Base-by-base conservation (phyloP, 2,888 invertebrate species). In the Chesias legatella region DNA sequence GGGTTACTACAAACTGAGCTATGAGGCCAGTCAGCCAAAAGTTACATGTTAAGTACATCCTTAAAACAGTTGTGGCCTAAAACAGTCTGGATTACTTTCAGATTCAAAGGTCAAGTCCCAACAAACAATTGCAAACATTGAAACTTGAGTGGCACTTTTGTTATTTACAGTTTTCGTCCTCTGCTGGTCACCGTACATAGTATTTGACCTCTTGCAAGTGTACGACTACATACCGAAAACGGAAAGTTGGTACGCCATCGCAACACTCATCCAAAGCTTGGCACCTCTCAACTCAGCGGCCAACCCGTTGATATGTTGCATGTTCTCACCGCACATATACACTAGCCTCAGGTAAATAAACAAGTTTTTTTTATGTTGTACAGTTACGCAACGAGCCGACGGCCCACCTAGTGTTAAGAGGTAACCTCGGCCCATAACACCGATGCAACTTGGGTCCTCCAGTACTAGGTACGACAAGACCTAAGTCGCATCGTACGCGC, bases 141-240 rank as follows among this genome's bases (percentile, higher is more conserved):
- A n/a, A n/a, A n/a, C n/a, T n/a, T 17, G 13, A 2, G 13, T 17
- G 13, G 5, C 13, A 17, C 13, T 17, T 17, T 10, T 47, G 32
- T 32, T 4, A 8, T 49, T 69, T 67, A 2, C 91, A 96, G 98
- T 96, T 36, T 98, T 98, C 81, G 93, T 98, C 52, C 81, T 97
- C 5, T 98, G 98, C 83, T 98, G 98, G 97, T 96, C 96, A 33
- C 98, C 98, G 0, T 98, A 96, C 85, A 95, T 98, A 63, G 91
- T 97, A 44, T 98, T 96, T 76, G 96, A 97, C 75, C 86, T 97
- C 29, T 91, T 97, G 6, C 95, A 96, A 90, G 96, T 97, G 28
- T 97, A 94, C 78, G 92, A 93, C 22, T 91, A 93, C 71, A 92
- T 96, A 51, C 94, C 95, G 1, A 82, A 83, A 43, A 93, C 94